phyloP scores from a whole-genome alignment of 2,888 invertebrate genomes.

The Agrochola macilenta region DNA sequence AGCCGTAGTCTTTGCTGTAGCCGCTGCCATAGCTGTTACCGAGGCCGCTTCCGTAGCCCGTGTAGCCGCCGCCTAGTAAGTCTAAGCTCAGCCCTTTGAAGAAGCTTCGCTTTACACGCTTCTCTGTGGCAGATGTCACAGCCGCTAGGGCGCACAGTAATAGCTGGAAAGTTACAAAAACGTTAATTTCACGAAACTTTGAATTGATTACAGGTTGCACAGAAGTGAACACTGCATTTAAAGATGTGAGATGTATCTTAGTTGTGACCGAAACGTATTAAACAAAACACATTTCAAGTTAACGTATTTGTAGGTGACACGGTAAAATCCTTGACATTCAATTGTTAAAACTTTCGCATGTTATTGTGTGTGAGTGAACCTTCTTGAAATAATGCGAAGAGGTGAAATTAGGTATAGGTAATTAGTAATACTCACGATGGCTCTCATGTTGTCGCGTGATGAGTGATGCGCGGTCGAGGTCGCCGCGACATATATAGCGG shows the following conservation, averaged over 20 bases:
- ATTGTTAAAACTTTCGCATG: not conserved
- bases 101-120: slow-evolving; percentile 75
- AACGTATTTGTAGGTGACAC: not conserved
- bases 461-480: slow-evolving; percentile 62
- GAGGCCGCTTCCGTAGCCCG: slow-evolving; percentile 52
- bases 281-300: not conserved
- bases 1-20: slow-evolving; percentile 33
- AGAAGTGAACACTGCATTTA: not conserved
- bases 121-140: slow-evolving; percentile 65
- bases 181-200: not conserved
- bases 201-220: not conserved
- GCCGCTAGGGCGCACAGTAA: slow-evolving; percentile 69
- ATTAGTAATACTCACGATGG: slow-evolving; percentile 73
- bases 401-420: slow-evolving; percentile 12
- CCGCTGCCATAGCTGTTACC: slow-evolving; percentile 35
- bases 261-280: not conserved
- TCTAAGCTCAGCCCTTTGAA: slow-evolving; percentile 44
- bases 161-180: slow-evolving; percentile 54
- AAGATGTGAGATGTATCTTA: not conserved
- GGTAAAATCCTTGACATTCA: not conserved
- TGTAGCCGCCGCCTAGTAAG: slow-evolving; percentile 41
- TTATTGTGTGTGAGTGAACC: too few relatives aligned
- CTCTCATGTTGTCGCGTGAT: slow-evolving; percentile 71
- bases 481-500: slow-evolving; percentile 67
- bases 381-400: not conserved